Conservation (phyloP, 1,140 invertebrate genomes). For the Archivesica marissinica region DNA sequence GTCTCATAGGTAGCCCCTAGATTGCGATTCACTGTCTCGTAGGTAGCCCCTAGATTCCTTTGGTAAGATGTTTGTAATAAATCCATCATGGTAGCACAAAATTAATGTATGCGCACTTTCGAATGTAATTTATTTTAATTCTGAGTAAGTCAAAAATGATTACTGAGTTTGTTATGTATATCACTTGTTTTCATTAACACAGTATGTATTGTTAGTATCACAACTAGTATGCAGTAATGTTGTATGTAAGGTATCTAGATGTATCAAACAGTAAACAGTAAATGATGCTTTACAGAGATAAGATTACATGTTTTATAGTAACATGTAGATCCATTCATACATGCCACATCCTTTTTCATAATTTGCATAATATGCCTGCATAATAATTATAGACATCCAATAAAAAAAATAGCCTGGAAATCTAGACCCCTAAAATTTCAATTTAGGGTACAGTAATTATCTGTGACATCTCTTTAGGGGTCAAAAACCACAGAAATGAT, state of each 20-base stretch:
- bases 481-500: slow-evolving; percentile 20
- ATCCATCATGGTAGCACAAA: slow-evolving; percentile 34
- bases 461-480: slow-evolving; percentile 42
- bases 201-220: background rate
- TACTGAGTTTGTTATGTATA: background rate
- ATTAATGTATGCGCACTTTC: background rate
- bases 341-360: slow-evolving; percentile 12
- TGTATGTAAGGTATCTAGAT: background rate
- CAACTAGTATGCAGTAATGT: background rate
- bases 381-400: slow-evolving; percentile 31
- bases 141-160: background rate
- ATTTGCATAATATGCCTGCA: slow-evolving; percentile 19
- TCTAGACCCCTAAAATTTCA: slow-evolving; percentile 22
- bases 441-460: slow-evolving; percentile 33
- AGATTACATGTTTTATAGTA: slow-evolving; percentile 24
- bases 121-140: background rate
- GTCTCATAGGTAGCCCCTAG: background rate
- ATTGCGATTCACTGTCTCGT: too few species aligned
- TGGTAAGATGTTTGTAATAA: slow-evolving; percentile 9
- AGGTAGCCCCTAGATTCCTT: background rate
- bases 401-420: slow-evolving; percentile 1
- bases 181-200: background rate
- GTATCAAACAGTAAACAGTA: too few species aligned
- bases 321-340: slow-evolving; percentile 18
- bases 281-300: slow-evolving; percentile 32